phyloP scores from a whole-genome alignment of 37 sponge, comb jelly and placozoan genomes.

The Chondrosia reniformis region DNA sequence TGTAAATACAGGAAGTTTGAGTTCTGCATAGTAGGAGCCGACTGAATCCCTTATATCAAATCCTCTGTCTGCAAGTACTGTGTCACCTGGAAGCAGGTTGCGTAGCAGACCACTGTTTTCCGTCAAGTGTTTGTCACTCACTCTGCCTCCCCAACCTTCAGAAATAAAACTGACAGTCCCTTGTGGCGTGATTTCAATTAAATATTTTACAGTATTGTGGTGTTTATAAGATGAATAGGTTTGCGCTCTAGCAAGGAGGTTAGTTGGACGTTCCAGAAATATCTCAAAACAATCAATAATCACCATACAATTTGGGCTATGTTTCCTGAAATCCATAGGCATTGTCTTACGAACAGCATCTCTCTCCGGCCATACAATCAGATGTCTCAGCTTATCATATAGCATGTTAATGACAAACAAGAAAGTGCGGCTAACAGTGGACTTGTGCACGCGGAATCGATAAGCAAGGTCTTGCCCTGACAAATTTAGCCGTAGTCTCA shows the following conservation, averaged over 20 bases:
- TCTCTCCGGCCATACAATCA: conserved; percentile 57
- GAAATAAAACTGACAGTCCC: conserved; percentile 27
- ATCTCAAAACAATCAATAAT: conserved; percentile 32
- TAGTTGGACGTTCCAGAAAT: conserved; percentile 30
- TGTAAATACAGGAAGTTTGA: conserved; percentile 19
- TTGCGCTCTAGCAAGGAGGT: conserved; percentile 8
- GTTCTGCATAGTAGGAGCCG: conserved; percentile 22
- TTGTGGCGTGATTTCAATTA: conserved; percentile 42
- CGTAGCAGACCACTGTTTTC: conserved; percentile 25
- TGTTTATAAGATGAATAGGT: conserved; percentile 31
- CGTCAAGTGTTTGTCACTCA: conserved; percentile 25
- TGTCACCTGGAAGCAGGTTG: conserved; percentile 15
- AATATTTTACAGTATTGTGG: conserved; percentile 33
- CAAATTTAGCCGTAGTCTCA: conserved; percentile 25
- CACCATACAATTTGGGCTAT: conserved; percentile 40
- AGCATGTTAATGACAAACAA: neutral
- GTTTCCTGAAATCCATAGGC: conserved; percentile 33
- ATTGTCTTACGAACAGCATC: conserved; percentile 36
- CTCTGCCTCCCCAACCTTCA: conserved; percentile 31
- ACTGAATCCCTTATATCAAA: conserved; percentile 17
- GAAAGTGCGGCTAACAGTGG: conserved; percentile 37
- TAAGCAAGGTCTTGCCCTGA: conserved; percentile 16
- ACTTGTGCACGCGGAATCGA: neutral
- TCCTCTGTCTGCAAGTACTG: conserved; percentile 19
- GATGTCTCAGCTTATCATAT: conserved; percentile 7